Evolutionary conservation across 2,113 vertebrate genomes (phyloP), one percentile per base, ranked within the genome.

Genomic region (Recurvirostra avosetta): DNA sequence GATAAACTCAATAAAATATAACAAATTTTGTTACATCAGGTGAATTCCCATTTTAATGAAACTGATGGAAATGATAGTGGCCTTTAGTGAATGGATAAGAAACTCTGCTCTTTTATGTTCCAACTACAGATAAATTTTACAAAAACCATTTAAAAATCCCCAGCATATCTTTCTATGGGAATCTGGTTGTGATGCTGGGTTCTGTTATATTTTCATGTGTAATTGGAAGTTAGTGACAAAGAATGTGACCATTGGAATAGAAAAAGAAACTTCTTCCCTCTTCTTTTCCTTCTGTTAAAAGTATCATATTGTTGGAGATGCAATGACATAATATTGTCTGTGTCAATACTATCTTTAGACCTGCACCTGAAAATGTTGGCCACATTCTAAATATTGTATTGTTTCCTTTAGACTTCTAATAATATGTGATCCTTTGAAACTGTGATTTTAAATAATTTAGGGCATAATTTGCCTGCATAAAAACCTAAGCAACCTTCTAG

Each of bases 111-210:
- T 77, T 83, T 50, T 36, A 20, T 29, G 38, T 70, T 86, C 13
- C 12, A 80, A 12, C 2, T 74, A 32, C 7, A 41, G 11, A 12
- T 7, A 86, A 70, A 65, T 65, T 12, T 70, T 71, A 22, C 0
- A 40, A 66, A 70, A 53, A 8, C 1, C 1, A 21, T 2, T 12
- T 38, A 2, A 47, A 73, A 63, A 27, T 20, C 29, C 8, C 4
- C 10, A 61, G 3, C 3, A 36, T 2, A 7, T 6, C 5, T 36
- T 45, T 66, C 34, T 32, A 6, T 3, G 2, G 36, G 4, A 32
- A 1, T 50, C 22, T 76, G 20, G 2, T 34, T 59, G 14, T 73
- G 16, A 32, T 66, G 5, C 3, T 70, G 17, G 4, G 13, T n/a
- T 63, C 21, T 36, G 45, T 58, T 65, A 19, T n/a, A 40, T 66